These are phyloP conservation scores for Netelia fuscicornis DNA, from an alignment of 2,888 invertebrate species.

Conservation along the genomic window DNA sequence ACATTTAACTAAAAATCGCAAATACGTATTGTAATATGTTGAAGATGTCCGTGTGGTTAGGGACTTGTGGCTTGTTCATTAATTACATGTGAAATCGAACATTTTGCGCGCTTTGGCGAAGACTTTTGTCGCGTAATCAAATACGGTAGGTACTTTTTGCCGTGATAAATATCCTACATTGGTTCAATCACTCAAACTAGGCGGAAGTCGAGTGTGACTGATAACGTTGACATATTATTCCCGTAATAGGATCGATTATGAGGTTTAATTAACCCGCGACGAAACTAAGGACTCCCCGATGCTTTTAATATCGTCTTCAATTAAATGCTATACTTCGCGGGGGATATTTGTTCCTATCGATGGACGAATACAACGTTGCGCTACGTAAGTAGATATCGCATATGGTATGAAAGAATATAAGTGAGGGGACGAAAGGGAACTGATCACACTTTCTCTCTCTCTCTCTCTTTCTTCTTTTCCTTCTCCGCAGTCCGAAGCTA, in stretches of 20 bases:
- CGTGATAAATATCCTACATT: too few species aligned
- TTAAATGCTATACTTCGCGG: conserved; percentile 34
- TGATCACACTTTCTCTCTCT: conserved; percentile 6
- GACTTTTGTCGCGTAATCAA: too few species aligned
- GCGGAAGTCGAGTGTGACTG: not conserved
- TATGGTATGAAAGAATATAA: not conserved
- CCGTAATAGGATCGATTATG: not conserved
- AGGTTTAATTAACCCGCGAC: conserved; percentile 9
- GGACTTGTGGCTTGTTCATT: too few species aligned
- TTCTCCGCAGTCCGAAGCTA: not conserved
- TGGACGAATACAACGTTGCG: conserved; percentile 34
- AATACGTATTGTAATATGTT: too few species aligned
- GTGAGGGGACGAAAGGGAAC: conserved; percentile 4
- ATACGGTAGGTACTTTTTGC: too few species aligned
- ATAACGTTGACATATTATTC: not conserved
- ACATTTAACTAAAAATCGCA: too few species aligned
- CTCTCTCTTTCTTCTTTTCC: not conserved
- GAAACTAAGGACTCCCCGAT: conserved; percentile 31
- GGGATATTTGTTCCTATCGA: conserved; percentile 43
- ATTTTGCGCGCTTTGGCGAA: too few species aligned
- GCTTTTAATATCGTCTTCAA: conserved; percentile 56
- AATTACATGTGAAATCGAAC: too few species aligned
- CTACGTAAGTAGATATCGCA: not conserved
- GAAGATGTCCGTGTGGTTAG: too few species aligned
- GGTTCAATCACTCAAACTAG: not conserved